Evolutionary conservation across 2,797 vertebrate species (phyloP), one percentile per base, ranked within the genome.

Genomic region (Sarcophilus harrisii): DNA sequence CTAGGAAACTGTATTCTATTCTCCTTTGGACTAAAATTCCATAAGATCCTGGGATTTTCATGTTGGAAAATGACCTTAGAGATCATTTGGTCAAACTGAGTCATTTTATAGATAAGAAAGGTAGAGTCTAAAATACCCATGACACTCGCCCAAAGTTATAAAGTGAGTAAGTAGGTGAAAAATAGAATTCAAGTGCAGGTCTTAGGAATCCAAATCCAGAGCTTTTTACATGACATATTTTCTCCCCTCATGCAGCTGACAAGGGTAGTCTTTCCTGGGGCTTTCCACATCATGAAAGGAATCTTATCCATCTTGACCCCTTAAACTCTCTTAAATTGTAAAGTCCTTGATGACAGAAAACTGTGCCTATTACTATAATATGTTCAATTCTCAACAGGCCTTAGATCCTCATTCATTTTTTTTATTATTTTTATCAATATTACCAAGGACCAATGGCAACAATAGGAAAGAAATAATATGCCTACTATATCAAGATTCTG

Each of bases 401-500:
- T 45, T 12, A 11, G 58, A 14, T 57, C 38, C 59, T 38, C 60
- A 58, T 54, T 91, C 90, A 96, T 57, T 5, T 52, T 91, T 57
- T 8, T 55, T 91, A n/a, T 94, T 91, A 30, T 13, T 92, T 87
- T 94, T 87, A 91, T 66, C 18, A 10, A 94, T 95, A 89, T 57
- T 59, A 91, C 93, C 16, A 30, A 92, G 0, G 81, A 91, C 55
- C 52, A 94, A 18, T 4, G 14, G 93, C 30, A 21, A n/a, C 1
- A 29, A 81, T 45, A 87, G 21, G 38, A 49, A 49, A 38, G 45
- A 49, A 49, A 28, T 49, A 81, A 45, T 4, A 81, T 49, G 3
- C 21, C 73, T 11, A 3, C 38, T 49, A 11, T 49, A 4, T 87
- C 38, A 49, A 38, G 87, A 49, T 5, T 21, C 21, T 49, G 21